Percentiles rank a stretch among this genome's conserved stretches.
These are phyloP conservation scores for Ctenopoma multispine DNA, from an alignment of 2,797 vertebrate species.

Conservation along the genomic window DNA sequence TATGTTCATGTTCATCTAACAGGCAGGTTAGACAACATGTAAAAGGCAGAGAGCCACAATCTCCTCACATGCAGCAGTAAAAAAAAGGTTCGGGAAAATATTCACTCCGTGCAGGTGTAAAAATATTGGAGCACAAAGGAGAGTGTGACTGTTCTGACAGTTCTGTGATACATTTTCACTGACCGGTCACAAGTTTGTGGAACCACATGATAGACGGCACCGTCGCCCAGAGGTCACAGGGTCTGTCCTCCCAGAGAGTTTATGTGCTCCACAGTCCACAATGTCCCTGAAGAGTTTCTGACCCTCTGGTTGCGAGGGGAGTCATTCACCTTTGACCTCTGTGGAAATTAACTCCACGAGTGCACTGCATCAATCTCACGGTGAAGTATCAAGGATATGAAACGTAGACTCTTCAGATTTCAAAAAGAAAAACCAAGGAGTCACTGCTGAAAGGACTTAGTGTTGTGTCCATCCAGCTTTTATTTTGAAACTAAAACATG, in stretches of 20 bases:
- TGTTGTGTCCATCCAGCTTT: not conserved
- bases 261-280: not conserved
- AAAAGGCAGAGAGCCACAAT: not conserved
- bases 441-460: not conserved
- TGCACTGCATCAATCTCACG: not conserved
- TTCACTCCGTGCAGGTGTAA: not conserved
- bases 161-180: not conserved
- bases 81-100: not conserved
- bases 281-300: constrained; percentile 28
- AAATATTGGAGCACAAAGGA: not conserved
- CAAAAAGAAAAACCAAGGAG: not conserved
- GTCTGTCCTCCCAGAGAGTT: constrained; percentile 12
- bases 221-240: constrained; percentile 29
- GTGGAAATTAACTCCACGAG: constrained; percentile 36
- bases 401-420: not conserved
- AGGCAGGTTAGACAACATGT: not conserved
- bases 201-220: constrained; percentile 16
- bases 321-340: constrained; percentile 37
- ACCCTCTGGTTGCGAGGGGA: constrained; percentile 13
- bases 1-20: too few species aligned
- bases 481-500: not conserved
- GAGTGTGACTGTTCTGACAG: not conserved
- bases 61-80: not conserved
- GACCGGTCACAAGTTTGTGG: not conserved
- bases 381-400: constrained; percentile 10